Evolutionary conservation across 2,888 invertebrate species (phyloP).

Genomic region (Rugalucina vietnamica): DNA sequence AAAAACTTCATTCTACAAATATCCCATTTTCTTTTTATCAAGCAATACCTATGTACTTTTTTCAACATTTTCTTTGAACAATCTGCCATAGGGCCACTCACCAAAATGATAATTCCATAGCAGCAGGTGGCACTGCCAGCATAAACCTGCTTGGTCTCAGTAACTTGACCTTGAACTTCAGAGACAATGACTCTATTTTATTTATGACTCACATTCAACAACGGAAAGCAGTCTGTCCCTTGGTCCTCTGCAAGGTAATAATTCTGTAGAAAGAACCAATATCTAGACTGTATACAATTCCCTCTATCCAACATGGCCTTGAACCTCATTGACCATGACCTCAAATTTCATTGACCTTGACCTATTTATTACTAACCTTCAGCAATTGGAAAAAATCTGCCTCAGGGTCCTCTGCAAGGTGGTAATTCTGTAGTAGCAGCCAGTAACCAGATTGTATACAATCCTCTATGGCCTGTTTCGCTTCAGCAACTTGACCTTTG

Average conservation of each 20-base stretch:
- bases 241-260: slow-evolving; percentile 79
- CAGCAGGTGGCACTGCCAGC: too few relatives aligned
- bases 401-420: slow-evolving; percentile 76
- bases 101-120: too few relatives aligned
- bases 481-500: slow-evolving; percentile 74
- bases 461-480: slow-evolving; percentile 77
- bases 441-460: slow-evolving; percentile 80
- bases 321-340: slow-evolving; percentile 73
- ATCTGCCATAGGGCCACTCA: too few relatives aligned
- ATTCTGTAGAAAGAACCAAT: slow-evolving; percentile 82
- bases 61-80: too few relatives aligned
- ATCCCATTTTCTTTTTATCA: too few relatives aligned
- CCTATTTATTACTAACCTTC: slow-evolving; percentile 78
- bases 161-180: too few relatives aligned
- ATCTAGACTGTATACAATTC: slow-evolving; percentile 79
- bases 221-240: slow-evolving; percentile 69
- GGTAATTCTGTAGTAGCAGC: slow-evolving; percentile 82
- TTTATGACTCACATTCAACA: slow-evolving; percentile 82
- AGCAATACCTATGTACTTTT: too few relatives aligned
- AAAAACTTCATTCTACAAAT: too few relatives aligned
- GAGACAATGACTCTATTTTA: too few relatives aligned
- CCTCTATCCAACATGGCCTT: slow-evolving; percentile 76
- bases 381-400: slow-evolving; percentile 73
- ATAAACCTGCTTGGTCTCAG: too few relatives aligned
- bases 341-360: slow-evolving; percentile 80